Evolutionary conservation across 2,888 invertebrate species (phyloP).

Genomic region (Leptogaster cylindrica): DNA sequence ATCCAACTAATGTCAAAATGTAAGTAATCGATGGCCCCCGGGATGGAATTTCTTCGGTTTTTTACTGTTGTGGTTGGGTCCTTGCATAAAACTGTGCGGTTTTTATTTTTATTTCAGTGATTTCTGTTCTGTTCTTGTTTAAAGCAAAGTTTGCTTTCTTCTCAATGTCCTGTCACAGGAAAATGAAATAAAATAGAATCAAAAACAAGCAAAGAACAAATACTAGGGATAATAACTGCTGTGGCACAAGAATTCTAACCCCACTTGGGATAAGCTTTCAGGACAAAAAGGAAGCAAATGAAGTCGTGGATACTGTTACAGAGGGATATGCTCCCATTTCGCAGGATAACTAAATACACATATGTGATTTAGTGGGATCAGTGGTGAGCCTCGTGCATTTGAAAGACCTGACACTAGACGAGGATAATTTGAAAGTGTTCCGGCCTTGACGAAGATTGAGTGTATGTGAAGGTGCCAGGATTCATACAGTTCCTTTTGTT

Average conservation of each 20-base stretch:
- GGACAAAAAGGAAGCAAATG: slow-evolving; percentile 25
- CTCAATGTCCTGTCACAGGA: slow-evolving; percentile 31
- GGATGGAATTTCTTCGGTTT: slow-evolving; percentile 17
- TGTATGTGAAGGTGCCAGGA: neutral
- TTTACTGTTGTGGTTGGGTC: neutral
- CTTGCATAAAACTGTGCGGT: too few species aligned
- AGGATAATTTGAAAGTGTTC: slow-evolving; percentile 39
- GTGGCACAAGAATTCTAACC: slow-evolving; percentile 24
- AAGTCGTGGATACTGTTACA: neutral
- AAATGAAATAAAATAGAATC: slow-evolving; percentile 11
- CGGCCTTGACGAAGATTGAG: slow-evolving; percentile 34
- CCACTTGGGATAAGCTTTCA: slow-evolving; percentile 36
- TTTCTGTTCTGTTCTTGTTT: slow-evolving; percentile 4
- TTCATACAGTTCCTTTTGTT: slow-evolving; percentile 6
- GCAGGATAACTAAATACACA: slow-evolving; percentile 32
- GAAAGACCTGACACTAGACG: slow-evolving; percentile 13
- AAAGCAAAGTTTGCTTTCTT: slow-evolving; percentile 34
- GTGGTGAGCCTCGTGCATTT: neutral
- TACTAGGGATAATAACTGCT: slow-evolving; percentile 31
- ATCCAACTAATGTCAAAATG: slow-evolving; percentile 40
- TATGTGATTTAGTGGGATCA: slow-evolving; percentile 39
- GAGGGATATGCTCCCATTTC: slow-evolving; percentile 26
- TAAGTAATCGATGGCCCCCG: slow-evolving; percentile 40
- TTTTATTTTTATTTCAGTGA: neutral
- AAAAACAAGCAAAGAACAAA: too few species aligned